phyloP scores from a whole-genome alignment of 1,140 invertebrate species.

The Ephestia elutella region DNA sequence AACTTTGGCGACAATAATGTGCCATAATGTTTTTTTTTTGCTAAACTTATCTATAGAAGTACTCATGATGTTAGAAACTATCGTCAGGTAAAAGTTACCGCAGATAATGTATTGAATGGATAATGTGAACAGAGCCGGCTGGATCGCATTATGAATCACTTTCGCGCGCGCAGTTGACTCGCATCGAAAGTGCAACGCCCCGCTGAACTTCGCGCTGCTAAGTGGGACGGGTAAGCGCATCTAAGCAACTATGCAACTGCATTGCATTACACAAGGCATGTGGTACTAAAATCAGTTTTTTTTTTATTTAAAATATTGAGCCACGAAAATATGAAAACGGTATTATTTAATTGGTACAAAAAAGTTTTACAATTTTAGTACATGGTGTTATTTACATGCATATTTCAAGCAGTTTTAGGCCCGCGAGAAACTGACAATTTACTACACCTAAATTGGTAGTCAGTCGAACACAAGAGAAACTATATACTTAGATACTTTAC shows the following conservation, averaged over 20 bases:
- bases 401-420: no score
- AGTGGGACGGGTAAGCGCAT: conserved; percentile 35
- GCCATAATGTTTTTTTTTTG: not conserved
- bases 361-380: no score
- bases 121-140: conserved; percentile 16
- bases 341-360: no score
- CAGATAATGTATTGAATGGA: conserved; percentile 12
- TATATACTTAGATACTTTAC: not conserved
- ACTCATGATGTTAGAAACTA: not conserved
- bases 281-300: no score
- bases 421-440: no score
- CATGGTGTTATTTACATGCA: no score
- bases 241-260: conserved; percentile 8
- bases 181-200: conserved; percentile 62
- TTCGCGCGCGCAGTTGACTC: conserved; percentile 55
- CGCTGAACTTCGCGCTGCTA: conserved; percentile 61
- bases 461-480: not conserved
- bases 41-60: no score
- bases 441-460: no score
- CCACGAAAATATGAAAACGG: no score
- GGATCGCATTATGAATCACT: conserved; percentile 50
- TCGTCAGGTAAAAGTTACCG: not conserved
- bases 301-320: no score
- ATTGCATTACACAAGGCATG: not conserved
- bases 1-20: no score